These are phyloP conservation scores for Chrysopa pallens DNA, from an alignment of 1,140 invertebrate species.

Conservation along the genomic window DNA sequence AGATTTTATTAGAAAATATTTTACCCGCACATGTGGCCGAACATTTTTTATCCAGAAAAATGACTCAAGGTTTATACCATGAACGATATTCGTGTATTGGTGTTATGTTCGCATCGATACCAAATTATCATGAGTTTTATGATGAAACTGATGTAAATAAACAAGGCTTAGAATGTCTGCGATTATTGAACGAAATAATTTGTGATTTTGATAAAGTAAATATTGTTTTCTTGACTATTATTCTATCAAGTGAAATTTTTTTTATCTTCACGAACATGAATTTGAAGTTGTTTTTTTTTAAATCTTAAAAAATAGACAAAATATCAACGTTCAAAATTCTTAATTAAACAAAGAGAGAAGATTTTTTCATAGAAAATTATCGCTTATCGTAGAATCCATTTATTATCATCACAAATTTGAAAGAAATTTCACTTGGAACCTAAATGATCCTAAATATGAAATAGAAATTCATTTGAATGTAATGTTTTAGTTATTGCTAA, in stretches of 20 bases:
- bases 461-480: too few relatives aligned
- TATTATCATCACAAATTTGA: too few relatives aligned
- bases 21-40: constrained; percentile 89
- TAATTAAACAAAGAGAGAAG: too few relatives aligned
- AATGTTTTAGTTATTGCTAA: constrained; percentile 55
- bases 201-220: constrained; percentile 94
- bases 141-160: constrained; percentile 95
- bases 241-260: background rate
- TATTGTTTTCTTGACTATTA: background rate
- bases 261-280: background rate
- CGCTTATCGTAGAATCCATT: too few relatives aligned
- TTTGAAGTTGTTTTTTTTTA: too few relatives aligned
- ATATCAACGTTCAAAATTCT: too few relatives aligned
- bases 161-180: constrained; percentile 85
- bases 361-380: too few relatives aligned
- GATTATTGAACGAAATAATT: constrained; percentile 94
- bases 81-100: constrained; percentile 86
- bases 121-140: constrained; percentile 98
- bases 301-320: too few relatives aligned
- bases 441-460: too few relatives aligned
- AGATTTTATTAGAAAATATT: constrained; percentile 88
- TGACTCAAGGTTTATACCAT: constrained; percentile 76
- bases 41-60: constrained; percentile 61
- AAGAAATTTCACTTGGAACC: too few relatives aligned
- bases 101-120: constrained; percentile 96